phyloP scores from a whole-genome alignment of 2,888 invertebrate genomes.

The Lepidonotus clava region DNA sequence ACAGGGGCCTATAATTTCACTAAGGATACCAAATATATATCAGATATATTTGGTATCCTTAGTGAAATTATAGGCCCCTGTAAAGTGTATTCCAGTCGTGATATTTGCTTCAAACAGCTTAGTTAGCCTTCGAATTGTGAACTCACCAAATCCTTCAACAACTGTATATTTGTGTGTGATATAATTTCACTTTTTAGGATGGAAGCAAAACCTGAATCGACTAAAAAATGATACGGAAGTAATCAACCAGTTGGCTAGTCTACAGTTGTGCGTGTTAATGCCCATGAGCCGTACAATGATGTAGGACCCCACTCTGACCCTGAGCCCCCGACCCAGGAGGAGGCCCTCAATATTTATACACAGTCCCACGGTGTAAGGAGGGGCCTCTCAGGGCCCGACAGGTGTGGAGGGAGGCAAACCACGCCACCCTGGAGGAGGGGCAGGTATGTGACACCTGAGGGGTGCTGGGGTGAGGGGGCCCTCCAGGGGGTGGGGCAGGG shows the following conservation, averaged over 20 bases:
- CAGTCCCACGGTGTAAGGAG: neutral
- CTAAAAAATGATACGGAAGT: no score
- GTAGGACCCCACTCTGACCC: constrained; percentile 23
- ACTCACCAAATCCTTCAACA: no score
- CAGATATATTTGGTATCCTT: no score
- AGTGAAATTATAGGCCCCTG: no score
- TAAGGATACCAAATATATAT: no score
- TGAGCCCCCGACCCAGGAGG: neutral
- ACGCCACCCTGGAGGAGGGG: constrained; percentile 22
- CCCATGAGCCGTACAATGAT: neutral
- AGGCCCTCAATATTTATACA: constrained; percentile 33
- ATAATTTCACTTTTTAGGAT: no score
- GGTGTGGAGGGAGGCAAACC: constrained; percentile 8
- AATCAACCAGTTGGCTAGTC: neutral
- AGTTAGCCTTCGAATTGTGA: no score
- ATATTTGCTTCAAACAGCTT: no score
- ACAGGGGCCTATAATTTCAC: no score
- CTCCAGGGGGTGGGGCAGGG: constrained; percentile 8
- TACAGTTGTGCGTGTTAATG: neutral
- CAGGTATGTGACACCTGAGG: constrained; percentile 11
- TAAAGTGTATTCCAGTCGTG: no score
- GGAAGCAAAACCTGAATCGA: no score
- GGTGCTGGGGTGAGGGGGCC: neutral
- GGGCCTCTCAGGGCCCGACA: neutral
- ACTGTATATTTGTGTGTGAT: no score